Evolutionary conservation across 1,140 invertebrate species (phyloP), one percentile per base, ranked within the genome.

Genomic region (Harpegnathos saltator): DNA sequence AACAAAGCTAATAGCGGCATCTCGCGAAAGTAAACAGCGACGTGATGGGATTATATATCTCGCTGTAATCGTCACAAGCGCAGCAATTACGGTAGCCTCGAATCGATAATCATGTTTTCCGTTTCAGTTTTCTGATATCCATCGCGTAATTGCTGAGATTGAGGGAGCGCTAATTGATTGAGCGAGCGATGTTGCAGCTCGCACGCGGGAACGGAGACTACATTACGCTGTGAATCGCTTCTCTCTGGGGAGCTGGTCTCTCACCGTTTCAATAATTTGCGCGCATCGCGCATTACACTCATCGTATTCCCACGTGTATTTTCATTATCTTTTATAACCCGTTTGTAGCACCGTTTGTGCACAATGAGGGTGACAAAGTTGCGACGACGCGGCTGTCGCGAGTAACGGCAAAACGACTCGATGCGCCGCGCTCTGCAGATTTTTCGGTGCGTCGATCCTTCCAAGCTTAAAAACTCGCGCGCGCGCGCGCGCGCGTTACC

Each of bases 321-420:
- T 33, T 68, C 29, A 66, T 62, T 68, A 54, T 77, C 19, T n/a
- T n/a, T n/a, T n/a, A n/a, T n/a, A n/a, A n/a, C n/a, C 9, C 29
- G 17, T 50, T 77, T 38, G 38, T 66, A 56, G 14, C 0, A 17
- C 11, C 15, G 38, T n/a, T n/a, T 44, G 9, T 0, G 24, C 62
- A 77, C 74, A 77, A 38, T 77, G 19, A 44, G 54, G 38, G 54
- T 29, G n/a, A 54, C 12, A 7, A 77, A n/a, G 12, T 74, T 19
- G 33, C 9, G n/a, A n/a, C n/a, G 1, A 29, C 9, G 22, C 14
- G 12, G 14, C 19, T 11, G 33, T 44, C 65, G 52, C 52, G 65
- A 9, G 15, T 12, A 24, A 54, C 19, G 17, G 2, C 48, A 12
- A 24, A 77, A 61, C 11, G n/a, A 2, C 3, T 29, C 50, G 2